phyloP scores from a whole-genome alignment of 2,113 vertebrate species.

The Mesoclemmys tuberculata region DNA sequence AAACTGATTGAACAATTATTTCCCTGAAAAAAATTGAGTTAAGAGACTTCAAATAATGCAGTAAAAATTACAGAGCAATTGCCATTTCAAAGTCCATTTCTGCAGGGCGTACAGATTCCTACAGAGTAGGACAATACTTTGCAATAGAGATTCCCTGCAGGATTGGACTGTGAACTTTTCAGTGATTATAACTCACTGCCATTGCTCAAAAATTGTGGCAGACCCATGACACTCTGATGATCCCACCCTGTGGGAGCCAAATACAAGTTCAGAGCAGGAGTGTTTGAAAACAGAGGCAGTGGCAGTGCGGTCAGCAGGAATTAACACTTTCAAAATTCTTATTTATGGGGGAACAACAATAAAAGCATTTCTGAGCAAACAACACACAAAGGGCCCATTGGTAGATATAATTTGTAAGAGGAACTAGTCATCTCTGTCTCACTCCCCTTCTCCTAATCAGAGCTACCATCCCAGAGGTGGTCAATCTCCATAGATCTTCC shows the following conservation, averaged over 20 bases:
- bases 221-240: neutral
- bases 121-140: neutral
- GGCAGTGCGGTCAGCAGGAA: neutral
- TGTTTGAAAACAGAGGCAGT: neutral
- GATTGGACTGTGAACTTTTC: neutral
- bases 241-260: neutral
- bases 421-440: neutral
- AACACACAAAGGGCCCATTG: neutral
- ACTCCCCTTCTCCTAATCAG: neutral
- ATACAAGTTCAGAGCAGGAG: neutral
- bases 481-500: neutral
- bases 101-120: neutral
- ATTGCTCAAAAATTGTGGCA: neutral
- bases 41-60: neutral
- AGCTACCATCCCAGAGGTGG: neutral
- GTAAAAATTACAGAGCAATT: slow-evolving; percentile 13
- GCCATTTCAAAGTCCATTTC: neutral
- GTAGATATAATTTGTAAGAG: neutral
- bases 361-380: neutral
- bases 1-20: slow-evolving; percentile 3
- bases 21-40: neutral
- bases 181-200: neutral
- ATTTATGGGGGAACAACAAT: neutral
- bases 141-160: neutral
- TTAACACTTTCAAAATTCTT: neutral